phyloP scores from a whole-genome alignment of 2,797 vertebrate species.

The Hafferia zeledoni region DNA sequence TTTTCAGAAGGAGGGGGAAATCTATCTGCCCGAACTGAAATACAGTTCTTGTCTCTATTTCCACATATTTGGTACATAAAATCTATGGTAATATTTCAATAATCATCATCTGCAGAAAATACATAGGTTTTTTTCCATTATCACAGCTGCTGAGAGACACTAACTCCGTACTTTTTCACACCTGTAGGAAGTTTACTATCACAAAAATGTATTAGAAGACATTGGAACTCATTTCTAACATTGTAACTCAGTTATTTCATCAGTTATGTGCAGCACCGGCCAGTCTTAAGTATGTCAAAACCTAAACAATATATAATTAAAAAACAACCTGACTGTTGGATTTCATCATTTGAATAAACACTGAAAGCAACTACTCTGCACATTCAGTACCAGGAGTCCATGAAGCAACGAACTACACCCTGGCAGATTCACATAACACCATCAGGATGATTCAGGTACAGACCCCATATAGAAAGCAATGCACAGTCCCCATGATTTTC shows the following conservation, averaged over 20 bases:
- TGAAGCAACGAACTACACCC: neutral
- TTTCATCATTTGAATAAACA: neutral
- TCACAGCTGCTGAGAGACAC: neutral
- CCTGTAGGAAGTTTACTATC: neutral
- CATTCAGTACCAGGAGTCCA: neutral
- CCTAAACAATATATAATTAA: neutral
- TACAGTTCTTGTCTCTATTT: neutral
- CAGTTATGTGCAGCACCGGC: neutral
- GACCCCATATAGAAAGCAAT: neutral
- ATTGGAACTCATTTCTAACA: neutral
- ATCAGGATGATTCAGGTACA: neutral
- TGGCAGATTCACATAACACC: neutral
- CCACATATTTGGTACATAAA: neutral
- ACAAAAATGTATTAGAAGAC: neutral
- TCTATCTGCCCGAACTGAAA: neutral
- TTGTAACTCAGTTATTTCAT: neutral
- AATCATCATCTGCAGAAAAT: neutral
- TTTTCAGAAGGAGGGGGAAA: neutral
- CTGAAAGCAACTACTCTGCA: neutral
- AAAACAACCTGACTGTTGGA: neutral
- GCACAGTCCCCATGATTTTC: neutral
- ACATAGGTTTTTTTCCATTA: neutral
- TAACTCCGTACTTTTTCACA: neutral
- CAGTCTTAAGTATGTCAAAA: neutral
- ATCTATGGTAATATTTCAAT: neutral